Evolutionary conservation across 2,113 vertebrate genomes (phyloP).

Genomic region (Talpa occidentalis): DNA sequence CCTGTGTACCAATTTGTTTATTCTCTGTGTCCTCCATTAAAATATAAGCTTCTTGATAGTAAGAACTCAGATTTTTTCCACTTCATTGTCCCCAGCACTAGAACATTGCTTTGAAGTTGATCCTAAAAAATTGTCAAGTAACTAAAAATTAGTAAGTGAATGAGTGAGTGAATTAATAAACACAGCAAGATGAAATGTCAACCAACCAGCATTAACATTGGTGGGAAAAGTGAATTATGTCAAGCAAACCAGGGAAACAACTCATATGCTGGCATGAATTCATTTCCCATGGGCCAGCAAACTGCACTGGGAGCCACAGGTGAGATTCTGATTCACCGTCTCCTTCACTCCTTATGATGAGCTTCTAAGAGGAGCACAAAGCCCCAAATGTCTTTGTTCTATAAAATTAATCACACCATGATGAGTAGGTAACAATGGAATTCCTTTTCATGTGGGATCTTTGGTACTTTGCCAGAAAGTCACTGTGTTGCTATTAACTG

Average conservation of each 20-base stretch:
- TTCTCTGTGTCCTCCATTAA: background rate
- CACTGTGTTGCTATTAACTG: background rate
- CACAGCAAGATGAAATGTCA: background rate
- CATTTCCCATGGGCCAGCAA: background rate
- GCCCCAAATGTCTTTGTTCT: background rate
- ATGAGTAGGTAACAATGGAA: background rate
- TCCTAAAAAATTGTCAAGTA: background rate
- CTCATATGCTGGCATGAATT: background rate
- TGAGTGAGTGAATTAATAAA: background rate
- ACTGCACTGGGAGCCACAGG: background rate
- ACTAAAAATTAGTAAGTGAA: too few relatives aligned
- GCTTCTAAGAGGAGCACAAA: background rate
- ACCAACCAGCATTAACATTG: background rate
- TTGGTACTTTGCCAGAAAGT: background rate
- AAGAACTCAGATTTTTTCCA: background rate
- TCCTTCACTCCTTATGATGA: background rate
- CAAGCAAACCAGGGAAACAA: background rate
- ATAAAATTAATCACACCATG: background rate
- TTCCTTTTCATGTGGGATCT: background rate
- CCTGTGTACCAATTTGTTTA: background rate
- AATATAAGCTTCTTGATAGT: background rate
- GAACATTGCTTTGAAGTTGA: background rate
- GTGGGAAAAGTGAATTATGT: background rate
- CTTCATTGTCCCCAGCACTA: background rate
- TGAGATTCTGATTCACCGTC: background rate